Conservation (phyloP, 2,113 vertebrate species). For the Urocolius indicus region DNA sequence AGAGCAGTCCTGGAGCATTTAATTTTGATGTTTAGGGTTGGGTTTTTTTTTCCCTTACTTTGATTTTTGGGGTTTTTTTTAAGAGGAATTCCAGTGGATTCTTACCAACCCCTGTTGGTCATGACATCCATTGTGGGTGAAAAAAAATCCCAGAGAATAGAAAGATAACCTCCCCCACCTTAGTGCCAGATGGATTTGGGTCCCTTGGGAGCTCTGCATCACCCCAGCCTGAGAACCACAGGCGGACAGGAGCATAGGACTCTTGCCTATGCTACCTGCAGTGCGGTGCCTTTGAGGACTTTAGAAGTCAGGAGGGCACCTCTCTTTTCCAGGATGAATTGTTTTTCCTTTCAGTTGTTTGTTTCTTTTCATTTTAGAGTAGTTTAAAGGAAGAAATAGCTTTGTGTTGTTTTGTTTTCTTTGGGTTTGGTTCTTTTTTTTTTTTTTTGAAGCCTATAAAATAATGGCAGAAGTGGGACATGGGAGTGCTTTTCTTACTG, state of each 20-base stretch:
- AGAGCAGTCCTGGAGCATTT: neutral
- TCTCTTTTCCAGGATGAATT: neutral
- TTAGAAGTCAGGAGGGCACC: neutral
- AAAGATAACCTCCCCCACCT: neutral
- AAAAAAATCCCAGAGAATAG: too few species aligned
- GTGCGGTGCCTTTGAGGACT: neutral
- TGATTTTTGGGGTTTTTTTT: neutral
- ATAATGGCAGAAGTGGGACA: neutral
- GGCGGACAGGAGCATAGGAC: neutral
- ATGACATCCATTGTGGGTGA: neutral
- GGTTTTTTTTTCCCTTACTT: neutral
- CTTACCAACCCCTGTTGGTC: neutral
- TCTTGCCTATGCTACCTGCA: neutral
- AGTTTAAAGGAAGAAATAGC: neutral
- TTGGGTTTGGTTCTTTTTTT: neutral
- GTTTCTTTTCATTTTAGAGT: neutral
- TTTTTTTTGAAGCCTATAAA: neutral
- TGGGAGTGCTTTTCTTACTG: neutral
- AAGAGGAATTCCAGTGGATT: neutral
- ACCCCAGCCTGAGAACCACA: neutral
- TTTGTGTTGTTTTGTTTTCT: neutral
- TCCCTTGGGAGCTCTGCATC: neutral
- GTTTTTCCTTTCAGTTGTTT: neutral
- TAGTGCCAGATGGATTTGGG: neutral
- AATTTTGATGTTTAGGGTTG: neutral